phyloP scores from a whole-genome alignment of 2,797 vertebrate species.

The Setipinna tenuifilis region DNA sequence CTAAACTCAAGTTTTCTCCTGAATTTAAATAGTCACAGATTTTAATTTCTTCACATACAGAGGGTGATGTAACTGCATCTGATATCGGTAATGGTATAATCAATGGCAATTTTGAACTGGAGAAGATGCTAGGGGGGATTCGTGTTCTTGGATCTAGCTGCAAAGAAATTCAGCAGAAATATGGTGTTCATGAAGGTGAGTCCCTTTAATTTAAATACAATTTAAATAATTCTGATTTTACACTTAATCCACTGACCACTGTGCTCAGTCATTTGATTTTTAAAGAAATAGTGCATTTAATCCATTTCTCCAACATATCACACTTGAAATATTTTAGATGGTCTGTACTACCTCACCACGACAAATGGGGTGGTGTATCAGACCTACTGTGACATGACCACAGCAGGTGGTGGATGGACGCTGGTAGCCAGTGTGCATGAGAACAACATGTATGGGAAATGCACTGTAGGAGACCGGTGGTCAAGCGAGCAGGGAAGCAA shows the following conservation, averaged over 20 bases:
- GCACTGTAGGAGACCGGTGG: slow-evolving; percentile 58
- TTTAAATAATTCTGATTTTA: neutral
- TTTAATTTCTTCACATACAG: too few species aligned
- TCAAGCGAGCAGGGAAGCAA: slow-evolving; percentile 65
- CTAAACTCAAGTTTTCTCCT: too few species aligned
- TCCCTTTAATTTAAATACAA: neutral
- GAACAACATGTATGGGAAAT: slow-evolving; percentile 64
- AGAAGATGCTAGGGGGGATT: neutral
- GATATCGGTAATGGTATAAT: neutral
- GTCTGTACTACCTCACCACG: slow-evolving; percentile 33
- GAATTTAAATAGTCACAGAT: too few species aligned
- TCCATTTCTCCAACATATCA: neutral
- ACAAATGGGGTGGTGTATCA: slow-evolving; percentile 5
- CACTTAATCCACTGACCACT: neutral
- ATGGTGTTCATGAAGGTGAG: neutral
- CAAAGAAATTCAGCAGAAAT: neutral
- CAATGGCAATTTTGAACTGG: neutral
- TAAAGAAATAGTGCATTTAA: neutral
- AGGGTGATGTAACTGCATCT: too few species aligned
- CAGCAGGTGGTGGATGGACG: slow-evolving; percentile 60
- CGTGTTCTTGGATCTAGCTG: neutral
- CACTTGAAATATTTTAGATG: slow-evolving; percentile 17
- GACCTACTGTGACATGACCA: slow-evolving; percentile 39
- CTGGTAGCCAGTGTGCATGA: slow-evolving; percentile 69
- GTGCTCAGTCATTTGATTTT: too few species aligned